Evolutionary conservation across 2,888 invertebrate genomes (phyloP), one percentile per base, ranked within the genome.

Genomic region (Merodon equestris): DNA sequence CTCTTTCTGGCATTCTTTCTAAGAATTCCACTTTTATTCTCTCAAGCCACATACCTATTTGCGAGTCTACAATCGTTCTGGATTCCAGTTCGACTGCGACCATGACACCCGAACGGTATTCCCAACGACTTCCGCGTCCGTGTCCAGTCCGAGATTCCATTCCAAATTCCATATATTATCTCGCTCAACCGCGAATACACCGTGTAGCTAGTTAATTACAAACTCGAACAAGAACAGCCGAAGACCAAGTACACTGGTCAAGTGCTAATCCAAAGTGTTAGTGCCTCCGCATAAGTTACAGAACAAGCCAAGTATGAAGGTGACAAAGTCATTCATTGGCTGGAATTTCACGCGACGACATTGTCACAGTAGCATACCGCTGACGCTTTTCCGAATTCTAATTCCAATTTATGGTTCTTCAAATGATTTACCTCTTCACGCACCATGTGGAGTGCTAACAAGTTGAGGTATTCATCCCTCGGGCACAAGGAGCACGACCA

Each of bases 241-340:
- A 2, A 27, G 15, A 19, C 51, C 3, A 38, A 10, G 44, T 3
- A 13, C 2, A 27, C 27, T 7, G 19, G 12, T 12, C 15, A 14
- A 58, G 10, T 2, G 10, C 13, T 13, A 9, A n/a, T 17, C 2
- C 0, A 18, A 9, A 36, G 19, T 44, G 18, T 18, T n/a, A 47
- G 36, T 15, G 44, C 19, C 2, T n/a, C 13, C 9, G 19, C 9
- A 45, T 19, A 38, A 54, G 14, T 15, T 3, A 5, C 17, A 12
- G 47, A 56, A 51, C 27, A 27, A 27, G 27, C 44, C 57, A 51
- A 38, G 57, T 38, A 50, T 47, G 57, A 63, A 72, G 67, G 66
- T 77, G 77, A 72, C 72, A 67, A 73, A 51, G 72, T 72, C 45
- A 47, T 71, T 48, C 50, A 60, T 45, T 19, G 51, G 40, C 58